These are phyloP conservation scores for Galerucella pusilla DNA, from an alignment of 2,888 invertebrate genomes.

Conservation along the genomic window DNA sequence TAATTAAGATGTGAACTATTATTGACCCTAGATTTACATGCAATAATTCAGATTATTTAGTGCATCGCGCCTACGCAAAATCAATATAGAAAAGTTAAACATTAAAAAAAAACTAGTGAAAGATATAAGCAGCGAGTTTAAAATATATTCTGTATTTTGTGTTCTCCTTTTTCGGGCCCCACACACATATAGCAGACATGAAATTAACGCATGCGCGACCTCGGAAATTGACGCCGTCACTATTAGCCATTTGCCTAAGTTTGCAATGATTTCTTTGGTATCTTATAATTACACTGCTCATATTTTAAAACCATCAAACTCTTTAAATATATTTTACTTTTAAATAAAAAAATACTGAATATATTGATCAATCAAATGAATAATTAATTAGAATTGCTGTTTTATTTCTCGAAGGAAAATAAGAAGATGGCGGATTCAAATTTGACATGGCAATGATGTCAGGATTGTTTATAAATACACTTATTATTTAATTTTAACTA, in stretches of 20 bases:
- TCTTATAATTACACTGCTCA: not conserved
- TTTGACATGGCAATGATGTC: constrained; percentile 3
- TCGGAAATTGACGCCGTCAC: constrained; percentile 56
- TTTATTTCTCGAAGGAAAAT: not conserved
- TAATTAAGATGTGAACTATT: constrained; percentile 24
- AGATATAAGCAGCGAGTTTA: constrained; percentile 16
- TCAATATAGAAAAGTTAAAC: constrained; percentile 49
- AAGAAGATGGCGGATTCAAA: not conserved
- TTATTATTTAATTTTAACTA: not conserved
- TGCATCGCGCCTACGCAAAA: constrained; percentile 55
- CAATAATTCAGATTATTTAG: constrained; percentile 20
- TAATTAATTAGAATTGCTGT: not conserved
- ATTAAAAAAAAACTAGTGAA: constrained; percentile 37
- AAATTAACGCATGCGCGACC: constrained; percentile 60
- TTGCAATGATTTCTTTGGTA: constrained; percentile 24
- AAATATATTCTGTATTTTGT: constrained; percentile 28
- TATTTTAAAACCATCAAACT: not conserved
- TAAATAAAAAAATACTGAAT: not conserved
- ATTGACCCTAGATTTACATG: constrained; percentile 28
- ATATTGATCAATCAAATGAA: not conserved
- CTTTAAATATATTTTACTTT: not conserved
- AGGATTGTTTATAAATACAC: not conserved
- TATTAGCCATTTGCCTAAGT: constrained; percentile 14
- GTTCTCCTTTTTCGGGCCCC: constrained; percentile 63
- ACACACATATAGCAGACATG: constrained; percentile 33